Conservation (phyloP, 2,113 vertebrate species). For the Sander vitreus region DNA sequence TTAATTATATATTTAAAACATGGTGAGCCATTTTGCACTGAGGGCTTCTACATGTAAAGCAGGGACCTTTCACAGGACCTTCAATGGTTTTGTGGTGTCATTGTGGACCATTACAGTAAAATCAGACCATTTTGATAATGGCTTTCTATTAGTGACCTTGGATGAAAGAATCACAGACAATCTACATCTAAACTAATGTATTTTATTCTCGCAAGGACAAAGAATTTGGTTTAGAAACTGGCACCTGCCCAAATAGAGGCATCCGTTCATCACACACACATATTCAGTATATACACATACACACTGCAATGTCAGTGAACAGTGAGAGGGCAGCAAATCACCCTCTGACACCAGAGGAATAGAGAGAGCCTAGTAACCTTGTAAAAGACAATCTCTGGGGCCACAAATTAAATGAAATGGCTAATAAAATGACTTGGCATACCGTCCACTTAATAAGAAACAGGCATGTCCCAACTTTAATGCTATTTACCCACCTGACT, state of each 20-base stretch:
- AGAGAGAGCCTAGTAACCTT: conserved; percentile 69
- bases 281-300: conserved; percentile 7
- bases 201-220: conserved; percentile 76
- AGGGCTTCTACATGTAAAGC: conserved; percentile 77
- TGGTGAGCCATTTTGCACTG: conserved; percentile 71
- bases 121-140: conserved; percentile 82
- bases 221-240: conserved; percentile 72
- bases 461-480: conserved; percentile 85
- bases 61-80: conserved; percentile 70
- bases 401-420: conserved; percentile 80
- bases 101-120: conserved; percentile 76
- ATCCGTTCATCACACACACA: conserved; percentile 45
- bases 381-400: conserved; percentile 75
- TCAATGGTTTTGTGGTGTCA: conserved; percentile 75
- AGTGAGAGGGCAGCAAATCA: conserved; percentile 68
- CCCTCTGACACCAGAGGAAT: conserved; percentile 63
- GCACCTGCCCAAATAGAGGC: conserved; percentile 70
- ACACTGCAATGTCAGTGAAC: conserved; percentile 65
- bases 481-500: conserved; percentile 97
- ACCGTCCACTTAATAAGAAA: conserved; percentile 73
- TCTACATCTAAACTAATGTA: conserved; percentile 80
- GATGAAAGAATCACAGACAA: conserved; percentile 78
- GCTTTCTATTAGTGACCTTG: conserved; percentile 80
- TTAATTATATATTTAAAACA: conserved; percentile 81
- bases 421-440: conserved; percentile 81